Evolutionary conservation across 2,113 vertebrate species (phyloP), one percentile per base, ranked within the genome.

Genomic region (Gallinago jamesoni): DNA sequence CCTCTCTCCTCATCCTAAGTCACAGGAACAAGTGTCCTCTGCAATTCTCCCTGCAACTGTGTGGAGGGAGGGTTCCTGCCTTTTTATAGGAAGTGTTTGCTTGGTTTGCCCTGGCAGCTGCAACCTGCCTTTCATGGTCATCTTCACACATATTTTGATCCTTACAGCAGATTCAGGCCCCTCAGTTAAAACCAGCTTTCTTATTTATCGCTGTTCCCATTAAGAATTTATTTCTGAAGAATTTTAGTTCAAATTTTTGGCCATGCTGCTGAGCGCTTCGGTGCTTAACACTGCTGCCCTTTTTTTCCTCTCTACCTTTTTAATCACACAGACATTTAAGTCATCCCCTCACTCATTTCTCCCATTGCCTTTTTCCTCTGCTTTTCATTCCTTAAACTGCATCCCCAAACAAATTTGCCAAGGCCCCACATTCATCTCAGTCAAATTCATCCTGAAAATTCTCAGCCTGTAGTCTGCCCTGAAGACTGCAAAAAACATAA

Each of bases 381-480:
- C 9, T 84, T 87, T 86, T 78, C 70, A 77, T 89, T 89, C 47
- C 45, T 90, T 70, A 43, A 87, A 68, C 52, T 27, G 6, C 87
- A 37, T 77, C 68, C 55, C 31, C 86, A 90, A 86, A 92, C 45
- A 19, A 62, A 73, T 92, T 89, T 84, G 8, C 80, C 37, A 55
- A 77, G 18, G 28, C 48, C 22, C 3, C 12, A 35, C 1, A 2
- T 74, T 80, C 31, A 63, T 81, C 43, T 90, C 84, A 89, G 52
- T 74, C 56, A 87, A 87, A 91, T 94, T 95, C 17, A 30, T 86
- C 31, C 76, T 93, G 89, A 90, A 83, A 92, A 67, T 39, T 55
- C 66, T 89, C 48, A 75, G 82, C 56, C 60, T 39, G 25, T 67
- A 68, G 69, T 27, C 39, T 93, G 43, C 69, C 57, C 66, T 72